Conservation (phyloP, 2,797 vertebrate genomes). For the Cottoperca gobio region DNA sequence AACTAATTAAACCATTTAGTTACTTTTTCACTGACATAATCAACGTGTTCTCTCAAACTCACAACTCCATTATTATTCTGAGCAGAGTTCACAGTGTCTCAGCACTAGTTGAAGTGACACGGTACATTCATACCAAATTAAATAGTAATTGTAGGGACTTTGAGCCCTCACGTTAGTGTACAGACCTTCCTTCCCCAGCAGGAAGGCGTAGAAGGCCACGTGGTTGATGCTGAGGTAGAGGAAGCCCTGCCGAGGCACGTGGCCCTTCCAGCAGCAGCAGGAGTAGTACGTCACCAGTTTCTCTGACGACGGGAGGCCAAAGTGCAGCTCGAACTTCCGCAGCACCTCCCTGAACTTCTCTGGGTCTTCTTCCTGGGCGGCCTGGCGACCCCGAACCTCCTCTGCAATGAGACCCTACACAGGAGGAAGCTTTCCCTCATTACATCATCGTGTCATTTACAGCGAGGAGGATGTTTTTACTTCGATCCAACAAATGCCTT, state of each 20-base stretch:
- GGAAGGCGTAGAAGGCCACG: constrained; percentile 97
- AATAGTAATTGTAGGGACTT: too few relatives aligned
- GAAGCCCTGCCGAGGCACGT: constrained; percentile 96
- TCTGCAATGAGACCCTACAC: constrained; percentile 94
- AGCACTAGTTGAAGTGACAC: too few relatives aligned
- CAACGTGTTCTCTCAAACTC: not conserved
- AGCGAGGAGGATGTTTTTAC: not conserved
- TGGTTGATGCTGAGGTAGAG: constrained; percentile 98
- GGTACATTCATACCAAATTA: too few relatives aligned
- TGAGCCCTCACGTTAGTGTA: constrained; percentile 33
- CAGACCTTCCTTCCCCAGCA: constrained; percentile 97
- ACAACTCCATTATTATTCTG: too few relatives aligned
- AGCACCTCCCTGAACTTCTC: constrained; percentile 93
- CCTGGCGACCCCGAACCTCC: constrained; percentile 90
- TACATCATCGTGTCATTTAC: not conserved
- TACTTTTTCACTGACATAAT: not conserved
- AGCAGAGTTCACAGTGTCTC: too few relatives aligned
- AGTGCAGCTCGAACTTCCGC: constrained; percentile 93
- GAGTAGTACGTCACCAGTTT: constrained; percentile 94
- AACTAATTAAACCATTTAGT: not conserved
- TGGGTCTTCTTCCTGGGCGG: constrained; percentile 92
- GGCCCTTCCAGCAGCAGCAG: constrained; percentile 98
- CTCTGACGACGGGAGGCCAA: constrained; percentile 92
- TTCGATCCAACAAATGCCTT: not conserved
- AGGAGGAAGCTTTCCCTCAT: not conserved